These are phyloP conservation scores for Rhincodon typus DNA, from an alignment of 2,797 vertebrate genomes.

Conservation along the genomic window DNA sequence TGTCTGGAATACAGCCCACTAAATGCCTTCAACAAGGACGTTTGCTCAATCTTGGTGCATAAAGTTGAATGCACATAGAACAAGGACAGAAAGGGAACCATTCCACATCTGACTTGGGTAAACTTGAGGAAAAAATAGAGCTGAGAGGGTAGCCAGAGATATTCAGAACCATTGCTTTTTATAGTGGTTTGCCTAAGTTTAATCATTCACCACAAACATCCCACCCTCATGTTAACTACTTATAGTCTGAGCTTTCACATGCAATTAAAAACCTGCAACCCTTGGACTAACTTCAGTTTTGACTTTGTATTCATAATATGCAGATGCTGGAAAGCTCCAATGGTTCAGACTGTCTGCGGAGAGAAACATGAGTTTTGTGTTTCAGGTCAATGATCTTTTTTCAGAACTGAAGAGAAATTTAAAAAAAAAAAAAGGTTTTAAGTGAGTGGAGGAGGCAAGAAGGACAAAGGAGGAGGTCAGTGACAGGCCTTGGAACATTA, in stretches of 20 bases:
- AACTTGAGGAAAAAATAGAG: neutral
- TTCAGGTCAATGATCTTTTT: too few species aligned
- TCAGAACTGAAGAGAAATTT: too few species aligned
- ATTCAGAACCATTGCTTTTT: neutral
- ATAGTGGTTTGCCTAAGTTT: neutral
- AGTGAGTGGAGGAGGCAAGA: too few species aligned
- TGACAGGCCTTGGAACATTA: too few species aligned
- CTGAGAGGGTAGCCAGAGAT: neutral
- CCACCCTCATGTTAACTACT: neutral
- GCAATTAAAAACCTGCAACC: neutral
- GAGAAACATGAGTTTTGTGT: too few species aligned
- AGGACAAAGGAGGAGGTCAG: too few species aligned
- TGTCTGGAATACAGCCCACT: neutral
- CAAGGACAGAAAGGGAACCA: neutral
- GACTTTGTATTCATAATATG: neutral
- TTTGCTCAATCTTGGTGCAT: neutral
- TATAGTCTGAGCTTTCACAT: neutral
- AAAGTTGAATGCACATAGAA: neutral
- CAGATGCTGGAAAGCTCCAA: too few species aligned
- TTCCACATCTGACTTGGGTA: neutral
- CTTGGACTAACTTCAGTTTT: neutral
- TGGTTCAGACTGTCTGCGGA: too few species aligned
- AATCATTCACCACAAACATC: neutral
- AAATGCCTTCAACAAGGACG: neutral
- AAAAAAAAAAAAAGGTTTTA: too few species aligned